These are phyloP conservation scores for Xenus cinereus DNA, from an alignment of 2,113 vertebrate genomes.

Conservation along the genomic window DNA sequence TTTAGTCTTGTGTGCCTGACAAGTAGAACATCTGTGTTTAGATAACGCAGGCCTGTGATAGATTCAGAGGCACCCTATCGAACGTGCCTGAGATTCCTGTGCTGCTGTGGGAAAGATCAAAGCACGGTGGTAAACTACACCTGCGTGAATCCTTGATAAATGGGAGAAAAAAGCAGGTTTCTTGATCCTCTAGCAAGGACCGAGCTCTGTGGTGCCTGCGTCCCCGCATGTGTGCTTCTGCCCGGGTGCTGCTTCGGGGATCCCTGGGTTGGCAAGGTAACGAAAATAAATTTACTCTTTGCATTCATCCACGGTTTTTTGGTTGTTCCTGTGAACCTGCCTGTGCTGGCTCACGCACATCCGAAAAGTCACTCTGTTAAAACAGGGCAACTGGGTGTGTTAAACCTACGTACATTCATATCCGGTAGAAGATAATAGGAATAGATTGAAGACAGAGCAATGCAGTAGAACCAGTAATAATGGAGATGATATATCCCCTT, in stretches of 20 bases:
- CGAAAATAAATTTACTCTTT: not conserved
- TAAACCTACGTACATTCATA: not conserved
- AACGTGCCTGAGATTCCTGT: not conserved
- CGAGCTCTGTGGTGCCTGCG: not conserved
- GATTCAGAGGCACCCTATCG: not conserved
- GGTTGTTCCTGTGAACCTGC: not conserved
- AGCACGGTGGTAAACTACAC: not conserved
- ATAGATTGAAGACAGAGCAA: not conserved
- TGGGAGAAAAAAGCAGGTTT: not conserved
- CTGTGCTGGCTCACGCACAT: not conserved
- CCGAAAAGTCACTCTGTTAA: not conserved
- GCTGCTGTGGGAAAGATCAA: not conserved
- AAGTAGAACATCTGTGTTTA: not conserved
- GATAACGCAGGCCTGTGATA: not conserved
- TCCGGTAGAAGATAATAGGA: not conserved
- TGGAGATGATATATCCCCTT: not conserved
- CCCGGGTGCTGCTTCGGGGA: not conserved
- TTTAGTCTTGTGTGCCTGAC: not conserved
- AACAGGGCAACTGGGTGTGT: not conserved
- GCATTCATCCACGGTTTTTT: not conserved
- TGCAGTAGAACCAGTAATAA: not conserved
- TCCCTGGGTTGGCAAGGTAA: not conserved
- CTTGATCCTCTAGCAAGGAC: not conserved
- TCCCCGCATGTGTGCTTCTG: not conserved
- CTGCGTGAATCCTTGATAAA: not conserved